Percentiles rank a stretch among this genome's conserved stretches.
These are phyloP conservation scores for Ypsolopha sequella DNA, from an alignment of 2,888 invertebrate species.

Conservation along the genomic window DNA sequence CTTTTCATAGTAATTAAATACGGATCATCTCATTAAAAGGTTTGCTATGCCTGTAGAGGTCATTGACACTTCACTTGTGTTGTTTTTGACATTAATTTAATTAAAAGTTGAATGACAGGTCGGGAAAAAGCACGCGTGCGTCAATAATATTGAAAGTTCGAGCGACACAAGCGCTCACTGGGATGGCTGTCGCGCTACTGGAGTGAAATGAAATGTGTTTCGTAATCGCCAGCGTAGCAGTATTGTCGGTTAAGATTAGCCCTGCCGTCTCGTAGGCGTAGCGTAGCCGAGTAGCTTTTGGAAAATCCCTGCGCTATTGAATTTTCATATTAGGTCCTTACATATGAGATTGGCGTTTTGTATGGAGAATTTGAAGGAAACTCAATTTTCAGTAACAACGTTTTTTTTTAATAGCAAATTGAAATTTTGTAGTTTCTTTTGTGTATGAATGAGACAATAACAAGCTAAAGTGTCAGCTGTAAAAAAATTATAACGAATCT, in stretches of 20 bases:
- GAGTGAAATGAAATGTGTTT: neutral
- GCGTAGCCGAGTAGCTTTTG: neutral
- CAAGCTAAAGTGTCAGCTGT: no score
- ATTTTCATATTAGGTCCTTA: no score
- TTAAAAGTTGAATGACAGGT: slow-evolving; percentile 43
- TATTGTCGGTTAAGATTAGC: no score
- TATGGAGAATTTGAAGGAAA: no score
- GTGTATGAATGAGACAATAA: no score
- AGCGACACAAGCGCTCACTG: slow-evolving; percentile 19
- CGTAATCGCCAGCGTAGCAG: neutral
- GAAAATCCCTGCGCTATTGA: neutral
- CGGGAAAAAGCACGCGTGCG: slow-evolving; percentile 35
- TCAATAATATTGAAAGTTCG: slow-evolving; percentile 4
- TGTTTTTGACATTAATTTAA: slow-evolving; percentile 39
- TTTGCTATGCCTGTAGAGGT: slow-evolving; percentile 14
- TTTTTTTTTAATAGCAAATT: no score
- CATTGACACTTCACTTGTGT: slow-evolving; percentile 29
- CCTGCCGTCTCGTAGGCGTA: neutral
- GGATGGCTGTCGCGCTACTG: slow-evolving; percentile 41
- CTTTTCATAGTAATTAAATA: slow-evolving; percentile 24
- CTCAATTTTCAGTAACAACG: no score
- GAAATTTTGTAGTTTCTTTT: no score
- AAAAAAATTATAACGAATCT: no score
- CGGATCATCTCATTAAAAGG: slow-evolving; percentile 34
- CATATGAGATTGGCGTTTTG: no score